These are phyloP conservation scores for Dromius quadrimaculatus DNA, from an alignment of 2,888 invertebrate genomes.

Conservation along the genomic window DNA sequence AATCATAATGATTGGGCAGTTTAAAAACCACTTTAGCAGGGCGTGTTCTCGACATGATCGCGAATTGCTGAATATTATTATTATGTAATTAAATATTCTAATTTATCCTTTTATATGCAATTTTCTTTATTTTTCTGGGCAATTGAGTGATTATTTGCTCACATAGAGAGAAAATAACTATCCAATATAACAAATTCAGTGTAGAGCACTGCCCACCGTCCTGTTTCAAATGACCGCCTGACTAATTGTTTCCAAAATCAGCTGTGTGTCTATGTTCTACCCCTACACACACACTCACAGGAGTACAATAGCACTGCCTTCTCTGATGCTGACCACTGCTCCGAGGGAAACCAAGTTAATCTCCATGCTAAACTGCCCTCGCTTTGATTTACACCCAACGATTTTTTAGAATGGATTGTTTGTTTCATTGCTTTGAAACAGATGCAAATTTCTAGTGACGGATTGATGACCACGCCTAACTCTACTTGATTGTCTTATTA, in stretches of 20 bases:
- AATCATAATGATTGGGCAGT: constrained; percentile 50
- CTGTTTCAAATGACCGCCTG: constrained; percentile 12
- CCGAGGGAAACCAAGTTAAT: constrained; percentile 36
- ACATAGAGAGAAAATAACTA: too few species aligned
- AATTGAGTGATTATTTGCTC: not conserved
- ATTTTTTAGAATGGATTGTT: constrained; percentile 39
- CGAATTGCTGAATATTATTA: constrained; percentile 40
- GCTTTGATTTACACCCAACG: constrained; percentile 43
- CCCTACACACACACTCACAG: not conserved
- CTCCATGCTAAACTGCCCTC: constrained; percentile 45
- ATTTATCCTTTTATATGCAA: constrained; percentile 1
- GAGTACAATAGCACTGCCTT: constrained; percentile 2
- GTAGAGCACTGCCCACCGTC: not conserved
- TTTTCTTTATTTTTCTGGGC: not conserved
- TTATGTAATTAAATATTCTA: constrained; percentile 21
- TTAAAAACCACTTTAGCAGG: constrained; percentile 46
- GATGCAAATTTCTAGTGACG: constrained; percentile 32
- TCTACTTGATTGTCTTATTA: constrained; percentile 4
- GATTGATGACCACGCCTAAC: not conserved
- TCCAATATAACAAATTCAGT: not conserved
- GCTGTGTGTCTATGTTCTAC: not conserved
- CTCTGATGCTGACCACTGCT: constrained; percentile 13
- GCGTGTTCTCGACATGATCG: constrained; percentile 12
- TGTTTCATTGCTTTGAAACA: constrained; percentile 39
- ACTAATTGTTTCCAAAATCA: constrained; percentile 16